Evolutionary conservation across 1,140 invertebrate species (phyloP), one percentile per base, ranked within the genome.

Genomic region (Drosophila simulans): DNA sequence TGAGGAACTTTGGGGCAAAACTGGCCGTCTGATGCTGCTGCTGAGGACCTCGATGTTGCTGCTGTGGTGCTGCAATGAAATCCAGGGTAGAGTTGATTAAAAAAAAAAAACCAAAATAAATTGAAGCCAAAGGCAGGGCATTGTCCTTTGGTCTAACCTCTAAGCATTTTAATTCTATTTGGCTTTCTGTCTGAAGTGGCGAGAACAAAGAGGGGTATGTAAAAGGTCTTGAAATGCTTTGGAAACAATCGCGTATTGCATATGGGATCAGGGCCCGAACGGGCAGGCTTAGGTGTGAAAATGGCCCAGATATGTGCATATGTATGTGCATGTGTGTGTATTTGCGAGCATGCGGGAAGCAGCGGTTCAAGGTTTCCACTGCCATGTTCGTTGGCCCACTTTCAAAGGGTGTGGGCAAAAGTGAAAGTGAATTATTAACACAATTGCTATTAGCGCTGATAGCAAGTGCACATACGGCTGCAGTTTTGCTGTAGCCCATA

Each of bases 401-500:
- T 66, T 27, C 0, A 13, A 13, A 12, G 45, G 11, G 35, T 10
- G 55, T 37, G 46, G 59, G 15, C 42, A 66, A 60, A 76, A 88
- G 83, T 76, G 82, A 82, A 86, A 82, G 79, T 82, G 65, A 79
- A 82, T 78, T 88, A 79, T 88, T 78, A 71, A 79, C 68, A 82
- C 74, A 88, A 88, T 86, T 88, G 83, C 82, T 78, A 82, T 78
- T 86, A 83, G 48, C 48, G 69, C 57, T 74, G 77, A 81, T 78
- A 78, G 83, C 12, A 49, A 74, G 51, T 70, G 63, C 77, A 51
- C 70, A 49, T 48, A 10, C n/a, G 46, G 5, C 17, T 48, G 12
- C 10, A 11, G 1, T 31, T 25, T 11, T 13, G 46, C 49, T 12
- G 27, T 4, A 12, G 31, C 27, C 12, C 27, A 8, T 48, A 8